Evolutionary conservation across 92 coral and sea anemone species (phyloP), one percentile per base, ranked within the genome.

Genomic region (Epizoanthus rinbou): DNA sequence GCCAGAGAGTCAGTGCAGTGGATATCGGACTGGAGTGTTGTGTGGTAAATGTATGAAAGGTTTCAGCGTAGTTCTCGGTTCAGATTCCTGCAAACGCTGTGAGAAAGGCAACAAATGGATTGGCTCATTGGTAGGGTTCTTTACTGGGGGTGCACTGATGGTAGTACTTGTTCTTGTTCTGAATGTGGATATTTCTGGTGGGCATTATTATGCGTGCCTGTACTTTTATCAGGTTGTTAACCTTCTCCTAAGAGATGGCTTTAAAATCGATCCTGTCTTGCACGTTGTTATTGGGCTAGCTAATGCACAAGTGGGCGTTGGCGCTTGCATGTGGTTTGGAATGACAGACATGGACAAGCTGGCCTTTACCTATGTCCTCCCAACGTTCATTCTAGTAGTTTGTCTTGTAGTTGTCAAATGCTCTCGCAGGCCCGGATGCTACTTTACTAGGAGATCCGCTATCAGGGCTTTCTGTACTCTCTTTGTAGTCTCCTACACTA

Each of bases 311-410:
- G 90, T 87, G 3, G 94, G 94, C 58, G 69, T 91, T 60, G 92
- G 92, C 64, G 89, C 86, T 22, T 91, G 94, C 68, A 85, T 86
- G 94, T 91, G 94, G 94, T 10, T 83, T 57, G 92, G 92, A 11
- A 91, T 91, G 94, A 89, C 91, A 66, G 91, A 88, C 31, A 53
- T 91, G 17, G 75, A 71, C 57, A 91, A 91, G 80, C 88, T 91
- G 52, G 94, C 84, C 72, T 85, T 91, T 52, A 88, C 90, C 28
- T 91, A 91, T 52, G 74, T 91, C 39, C 88, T 91, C 43, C 94
- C 94, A 52, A 82, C 84, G 11, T 91, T 82, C 73, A 89, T 91
- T 17, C 76, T 91, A 10, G 23, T 91, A 47, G 79, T 91, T 19
- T 84, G 91, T 28, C 47, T 70, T 6, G 60, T 91, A 18, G 88